Evolutionary conservation across 1,140 invertebrate genomes (phyloP).

Genomic region (Sycobia sp.): DNA sequence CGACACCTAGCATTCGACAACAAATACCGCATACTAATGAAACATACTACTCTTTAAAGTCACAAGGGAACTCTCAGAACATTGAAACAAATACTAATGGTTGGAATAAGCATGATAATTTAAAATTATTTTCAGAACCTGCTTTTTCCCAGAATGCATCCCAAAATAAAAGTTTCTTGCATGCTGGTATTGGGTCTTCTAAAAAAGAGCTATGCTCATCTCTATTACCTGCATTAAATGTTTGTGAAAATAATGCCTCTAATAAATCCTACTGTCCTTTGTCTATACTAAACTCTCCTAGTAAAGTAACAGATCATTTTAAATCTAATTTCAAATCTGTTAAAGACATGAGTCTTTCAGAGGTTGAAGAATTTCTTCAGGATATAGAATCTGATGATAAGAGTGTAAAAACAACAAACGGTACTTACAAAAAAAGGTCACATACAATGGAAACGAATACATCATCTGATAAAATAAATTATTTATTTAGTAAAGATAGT

Average conservation of each 20-base stretch:
- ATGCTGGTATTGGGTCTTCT: conserved; percentile 39
- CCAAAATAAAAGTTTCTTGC: conserved; percentile 41
- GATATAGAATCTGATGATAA: conserved; percentile 58
- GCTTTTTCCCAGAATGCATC: conserved; percentile 34
- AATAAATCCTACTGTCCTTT: conserved; percentile 33
- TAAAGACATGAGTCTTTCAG: conserved; percentile 54
- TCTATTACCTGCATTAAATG: conserved; percentile 30
- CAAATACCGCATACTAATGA: conserved; percentile 40
- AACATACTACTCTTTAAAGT: conserved; percentile 28
- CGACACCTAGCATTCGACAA: conserved; percentile 45
- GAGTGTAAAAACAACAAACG: conserved; percentile 43
- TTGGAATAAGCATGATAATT: conserved; percentile 47
- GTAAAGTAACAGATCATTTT: conserved; percentile 34
- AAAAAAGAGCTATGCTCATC: conserved; percentile 35
- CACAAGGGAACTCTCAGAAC: conserved; percentile 33
- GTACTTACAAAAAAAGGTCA: background rate
- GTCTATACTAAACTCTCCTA: conserved; percentile 41
- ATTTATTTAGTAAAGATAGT: conserved; percentile 8
- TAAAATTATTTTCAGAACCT: conserved; percentile 43
- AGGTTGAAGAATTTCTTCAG: conserved; percentile 55
- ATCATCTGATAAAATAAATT: background rate
- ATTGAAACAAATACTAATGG: conserved; percentile 35
- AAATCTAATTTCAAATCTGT: conserved; percentile 35
- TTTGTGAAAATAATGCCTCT: conserved; percentile 29
- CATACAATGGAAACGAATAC: background rate